These are phyloP conservation scores for Bos indicus DNA, from an alignment of 2,113 vertebrate genomes.

Conservation along the genomic window DNA sequence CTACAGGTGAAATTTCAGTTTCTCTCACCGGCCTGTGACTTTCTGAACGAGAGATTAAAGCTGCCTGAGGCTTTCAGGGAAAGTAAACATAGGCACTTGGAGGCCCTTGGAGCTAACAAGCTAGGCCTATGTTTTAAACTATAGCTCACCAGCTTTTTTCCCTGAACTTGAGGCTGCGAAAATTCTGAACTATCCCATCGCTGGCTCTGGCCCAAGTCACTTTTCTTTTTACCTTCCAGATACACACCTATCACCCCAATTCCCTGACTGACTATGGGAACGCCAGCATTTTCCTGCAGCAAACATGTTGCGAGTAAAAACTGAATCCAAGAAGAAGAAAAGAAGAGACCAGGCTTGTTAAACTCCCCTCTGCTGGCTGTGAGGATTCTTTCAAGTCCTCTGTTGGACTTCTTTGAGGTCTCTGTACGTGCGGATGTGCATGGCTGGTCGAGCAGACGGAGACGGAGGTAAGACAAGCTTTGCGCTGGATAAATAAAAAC, in stretches of 20 bases:
- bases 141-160: neutral
- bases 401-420: slow-evolving; percentile 60
- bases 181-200: neutral
- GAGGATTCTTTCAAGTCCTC: slow-evolving; percentile 58
- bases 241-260: neutral
- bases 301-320: slow-evolving; percentile 36
- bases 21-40: neutral
- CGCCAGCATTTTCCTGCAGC: slow-evolving; percentile 7
- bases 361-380: slow-evolving; percentile 10
- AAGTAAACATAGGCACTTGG: neutral
- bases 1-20: neutral
- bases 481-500: slow-evolving; percentile 68
- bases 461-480: slow-evolving; percentile 67
- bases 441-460: slow-evolving; percentile 48
- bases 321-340: slow-evolving; percentile 50
- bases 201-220: slow-evolving; percentile 25
- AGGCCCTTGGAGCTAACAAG: neutral
- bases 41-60: slow-evolving; percentile 35
- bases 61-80: neutral
- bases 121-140: neutral
- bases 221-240: slow-evolving; percentile 12
- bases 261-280: neutral
- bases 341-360: slow-evolving; percentile 46
- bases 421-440: slow-evolving; percentile 66
- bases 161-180: neutral